Percentiles rank a stretch among this genome's conserved stretches.
Conservation (phyloP, 2,797 vertebrate genomes). For the Amazona finschi region DNA sequence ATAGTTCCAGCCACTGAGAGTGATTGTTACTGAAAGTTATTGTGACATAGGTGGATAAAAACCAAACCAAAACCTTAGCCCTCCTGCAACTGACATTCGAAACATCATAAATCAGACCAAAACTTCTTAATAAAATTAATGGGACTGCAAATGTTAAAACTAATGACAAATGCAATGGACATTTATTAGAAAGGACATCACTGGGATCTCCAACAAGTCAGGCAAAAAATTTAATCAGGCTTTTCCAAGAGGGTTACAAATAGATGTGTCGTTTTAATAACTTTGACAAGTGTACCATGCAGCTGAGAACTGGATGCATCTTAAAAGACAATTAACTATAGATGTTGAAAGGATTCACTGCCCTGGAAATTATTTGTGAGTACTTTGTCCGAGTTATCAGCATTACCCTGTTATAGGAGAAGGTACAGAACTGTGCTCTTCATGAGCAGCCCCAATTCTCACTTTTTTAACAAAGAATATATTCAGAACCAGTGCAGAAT, state of each 20-base stretch:
- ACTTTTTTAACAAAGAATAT: not conserved
- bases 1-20: not conserved
- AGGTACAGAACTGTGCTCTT: not conserved
- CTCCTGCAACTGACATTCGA: not conserved
- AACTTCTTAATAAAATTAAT: not conserved
- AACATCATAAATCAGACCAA: not conserved
- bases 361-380: not conserved
- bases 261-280: constrained; percentile 8
- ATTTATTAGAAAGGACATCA: not conserved
- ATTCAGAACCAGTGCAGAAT: not conserved
- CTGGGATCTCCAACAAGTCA: not conserved
- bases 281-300: not conserved
- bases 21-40: not conserved
- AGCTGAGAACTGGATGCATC: not conserved
- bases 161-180: not conserved
- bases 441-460: not conserved
- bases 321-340: not conserved
- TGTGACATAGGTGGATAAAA: not conserved
- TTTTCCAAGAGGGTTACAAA: constrained; percentile 14
- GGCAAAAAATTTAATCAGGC: constrained; percentile 30
- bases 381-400: not conserved
- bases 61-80: not conserved
- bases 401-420: not conserved
- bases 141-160: not conserved
- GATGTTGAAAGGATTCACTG: not conserved